Evolutionary conservation across 1,140 invertebrate species (phyloP).

Genomic region (Meloidogyne floridensis): DNA sequence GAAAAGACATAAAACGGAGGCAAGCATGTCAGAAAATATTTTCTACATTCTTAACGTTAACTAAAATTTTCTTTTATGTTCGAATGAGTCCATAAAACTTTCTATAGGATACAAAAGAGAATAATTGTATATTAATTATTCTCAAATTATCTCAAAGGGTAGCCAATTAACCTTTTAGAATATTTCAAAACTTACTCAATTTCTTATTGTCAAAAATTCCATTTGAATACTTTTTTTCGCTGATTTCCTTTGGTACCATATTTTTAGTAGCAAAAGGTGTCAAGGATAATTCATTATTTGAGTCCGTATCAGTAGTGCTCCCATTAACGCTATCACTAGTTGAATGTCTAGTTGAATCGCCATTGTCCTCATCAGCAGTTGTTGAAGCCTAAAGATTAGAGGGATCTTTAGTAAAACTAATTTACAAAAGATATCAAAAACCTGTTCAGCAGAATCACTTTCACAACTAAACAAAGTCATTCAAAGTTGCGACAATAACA

Average conservation of each 20-base stretch:
- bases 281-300: slow-evolving; percentile 12
- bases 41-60: no score
- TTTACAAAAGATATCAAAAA: slow-evolving; percentile 21
- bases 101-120: no score
- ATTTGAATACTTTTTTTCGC: slow-evolving; percentile 2
- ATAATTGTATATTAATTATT: no score
- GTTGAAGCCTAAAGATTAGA: slow-evolving; percentile 40
- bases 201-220: slow-evolving; percentile 9
- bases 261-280: slow-evolving; percentile 11
- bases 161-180: neutral
- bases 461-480: slow-evolving; percentile 39
- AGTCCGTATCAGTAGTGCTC: slow-evolving; percentile 31
- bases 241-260: neutral
- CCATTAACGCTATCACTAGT: slow-evolving; percentile 44
- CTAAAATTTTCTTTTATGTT: no score
- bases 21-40: no score
- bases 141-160: no score
- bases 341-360: slow-evolving; percentile 29
- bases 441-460: slow-evolving; percentile 52
- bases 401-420: slow-evolving; percentile 1
- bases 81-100: no score
- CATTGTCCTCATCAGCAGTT: slow-evolving; percentile 44
- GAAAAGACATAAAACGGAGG: no score
- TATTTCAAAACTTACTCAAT: neutral
- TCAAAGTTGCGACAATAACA: no score